Percentiles rank a stretch among this genome's conserved stretches.
Evolutionary conservation across 1,140 invertebrate species (phyloP).

Genomic region (Asobara japonica): DNA sequence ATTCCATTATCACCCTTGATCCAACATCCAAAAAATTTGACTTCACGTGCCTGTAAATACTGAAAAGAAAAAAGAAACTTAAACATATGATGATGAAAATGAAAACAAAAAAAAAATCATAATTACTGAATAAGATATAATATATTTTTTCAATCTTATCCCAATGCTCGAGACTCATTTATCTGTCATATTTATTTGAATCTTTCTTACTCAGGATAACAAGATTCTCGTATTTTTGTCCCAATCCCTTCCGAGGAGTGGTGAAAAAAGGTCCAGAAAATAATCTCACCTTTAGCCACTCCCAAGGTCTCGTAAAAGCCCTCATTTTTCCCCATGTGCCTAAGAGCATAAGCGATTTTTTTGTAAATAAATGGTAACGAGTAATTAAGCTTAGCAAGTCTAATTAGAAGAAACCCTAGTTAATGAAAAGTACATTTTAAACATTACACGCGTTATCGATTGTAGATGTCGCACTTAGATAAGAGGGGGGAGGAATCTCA

Average conservation of each 20-base stretch:
- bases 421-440: conserved; percentile 11
- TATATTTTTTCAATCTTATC: conserved; percentile 23
- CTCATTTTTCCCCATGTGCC: conserved; percentile 12
- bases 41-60: conserved; percentile 15
- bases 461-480: conserved; percentile 21
- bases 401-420: conserved; percentile 1
- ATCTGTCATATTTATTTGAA: not conserved
- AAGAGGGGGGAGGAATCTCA: conserved; percentile 5
- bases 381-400: conserved; percentile 2
- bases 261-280: not conserved
- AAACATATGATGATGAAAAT: not conserved
- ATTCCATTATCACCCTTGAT: conserved; percentile 7
- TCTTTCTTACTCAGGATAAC: not conserved
- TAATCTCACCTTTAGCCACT: not conserved
- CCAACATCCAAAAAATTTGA: not conserved
- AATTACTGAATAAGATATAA: conserved; percentile 18
- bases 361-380: conserved; percentile 5
- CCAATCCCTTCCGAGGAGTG: no score
- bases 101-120: conserved; percentile 7
- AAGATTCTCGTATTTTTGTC: not conserved
- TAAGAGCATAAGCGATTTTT: conserved; percentile 18
- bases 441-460: conserved; percentile 6
- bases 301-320: not conserved
- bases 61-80: conserved; percentile 6
- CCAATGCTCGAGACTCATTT: conserved; percentile 15